Conservation (phyloP, 2,888 invertebrate species). For the Eupithecia insigniata region DNA sequence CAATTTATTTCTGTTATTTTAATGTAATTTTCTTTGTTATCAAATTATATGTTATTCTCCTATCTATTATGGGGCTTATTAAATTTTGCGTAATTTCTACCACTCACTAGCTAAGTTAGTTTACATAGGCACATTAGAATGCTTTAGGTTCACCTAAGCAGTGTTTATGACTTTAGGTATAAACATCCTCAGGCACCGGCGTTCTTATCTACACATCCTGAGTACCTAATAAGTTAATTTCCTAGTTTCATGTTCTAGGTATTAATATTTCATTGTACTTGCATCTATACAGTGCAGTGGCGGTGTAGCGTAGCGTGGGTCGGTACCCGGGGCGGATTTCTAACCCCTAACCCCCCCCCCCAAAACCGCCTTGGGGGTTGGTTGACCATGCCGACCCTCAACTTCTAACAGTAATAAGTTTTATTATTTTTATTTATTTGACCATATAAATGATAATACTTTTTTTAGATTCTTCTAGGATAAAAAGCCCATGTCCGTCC, state of each 20-base stretch:
- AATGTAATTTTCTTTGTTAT: too few species aligned
- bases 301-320: too few species aligned
- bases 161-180: slow-evolving; percentile 1
- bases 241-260: not conserved
- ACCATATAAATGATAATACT: too few species aligned
- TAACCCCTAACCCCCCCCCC: too few species aligned
- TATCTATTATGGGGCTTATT: not conserved
- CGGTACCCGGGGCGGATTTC: too few species aligned
- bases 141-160: not conserved
- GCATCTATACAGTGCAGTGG: not conserved
- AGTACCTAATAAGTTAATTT: not conserved
- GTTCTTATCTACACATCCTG: slow-evolving; percentile 5
- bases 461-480: too few species aligned
- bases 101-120: not conserved
- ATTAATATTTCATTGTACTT: not conserved
- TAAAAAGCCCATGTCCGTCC: too few species aligned
- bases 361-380: too few species aligned
- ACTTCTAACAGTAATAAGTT: too few species aligned
- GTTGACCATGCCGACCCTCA: too few species aligned
- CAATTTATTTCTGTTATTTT: too few species aligned
- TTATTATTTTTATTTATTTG: too few species aligned
- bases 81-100: not conserved
- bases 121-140: not conserved
- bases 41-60: not conserved
- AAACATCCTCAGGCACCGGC: slow-evolving; percentile 1